Percentiles rank a stretch among this genome's conserved stretches.
These are phyloP conservation scores for Hermaeophaga mercurialis DNA, from an alignment of 2,888 invertebrate genomes.

Conservation along the genomic window DNA sequence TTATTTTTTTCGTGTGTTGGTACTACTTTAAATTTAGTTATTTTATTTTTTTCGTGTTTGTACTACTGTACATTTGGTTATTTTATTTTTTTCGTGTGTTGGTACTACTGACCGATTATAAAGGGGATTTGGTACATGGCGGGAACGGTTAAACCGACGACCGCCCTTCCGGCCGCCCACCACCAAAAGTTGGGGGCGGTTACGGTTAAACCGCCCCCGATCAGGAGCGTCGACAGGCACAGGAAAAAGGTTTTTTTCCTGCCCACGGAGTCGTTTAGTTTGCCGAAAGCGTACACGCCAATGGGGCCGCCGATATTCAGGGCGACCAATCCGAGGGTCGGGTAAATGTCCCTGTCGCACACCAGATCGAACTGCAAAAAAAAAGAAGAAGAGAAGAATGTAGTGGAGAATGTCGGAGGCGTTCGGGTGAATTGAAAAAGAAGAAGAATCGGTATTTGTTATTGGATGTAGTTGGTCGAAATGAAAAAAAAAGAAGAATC, in stretches of 20 bases:
- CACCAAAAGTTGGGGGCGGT: constrained; percentile 79
- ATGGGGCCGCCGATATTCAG: constrained; percentile 88
- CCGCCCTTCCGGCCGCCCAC: constrained; percentile 79
- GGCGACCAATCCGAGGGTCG: constrained; percentile 83
- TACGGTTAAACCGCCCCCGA: constrained; percentile 81
- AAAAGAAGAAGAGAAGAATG: too few species aligned
- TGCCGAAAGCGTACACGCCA: constrained; percentile 87
- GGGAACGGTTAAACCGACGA: constrained; percentile 90
- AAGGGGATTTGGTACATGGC: constrained; percentile 94
- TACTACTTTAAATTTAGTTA: too few species aligned
- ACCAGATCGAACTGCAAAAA: constrained; percentile 94
- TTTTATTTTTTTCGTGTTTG: too few species aligned
- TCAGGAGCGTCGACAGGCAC: constrained; percentile 79
- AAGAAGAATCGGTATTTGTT: too few species aligned
- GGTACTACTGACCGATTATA: constrained; percentile 80
- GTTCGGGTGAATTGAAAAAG: too few species aligned
- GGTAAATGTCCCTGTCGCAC: constrained; percentile 84
- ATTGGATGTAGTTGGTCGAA: too few species aligned
- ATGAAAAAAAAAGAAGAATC: too few species aligned
- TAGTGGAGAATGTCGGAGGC: too few species aligned
- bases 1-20: too few species aligned
- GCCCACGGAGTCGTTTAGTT: constrained; percentile 86
- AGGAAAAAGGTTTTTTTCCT: constrained; percentile 84
- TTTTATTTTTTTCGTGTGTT: too few species aligned
- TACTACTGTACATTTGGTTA: too few species aligned